Evolutionary conservation across 2,888 invertebrate genomes (phyloP).

Genomic region (Tetramorium bicarinatum): DNA sequence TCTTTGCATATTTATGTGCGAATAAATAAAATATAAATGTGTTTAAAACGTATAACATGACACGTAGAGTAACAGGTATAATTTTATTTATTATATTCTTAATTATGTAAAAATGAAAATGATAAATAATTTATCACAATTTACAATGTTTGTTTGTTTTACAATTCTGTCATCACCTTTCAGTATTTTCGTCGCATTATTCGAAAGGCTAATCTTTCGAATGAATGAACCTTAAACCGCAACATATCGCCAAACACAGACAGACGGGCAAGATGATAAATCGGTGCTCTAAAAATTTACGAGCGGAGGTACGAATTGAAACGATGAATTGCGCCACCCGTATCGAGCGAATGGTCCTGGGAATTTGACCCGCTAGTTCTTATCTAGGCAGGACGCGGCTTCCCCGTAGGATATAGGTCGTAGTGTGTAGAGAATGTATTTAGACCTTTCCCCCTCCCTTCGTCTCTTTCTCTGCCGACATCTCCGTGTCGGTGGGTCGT

Average conservation of each 20-base stretch:
- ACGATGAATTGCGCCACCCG: conserved; percentile 60
- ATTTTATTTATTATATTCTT: conserved; percentile 13
- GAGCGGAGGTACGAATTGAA: conserved; percentile 60
- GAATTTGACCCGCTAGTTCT: conserved; percentile 66
- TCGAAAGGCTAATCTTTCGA: neutral
- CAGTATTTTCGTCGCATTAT: neutral
- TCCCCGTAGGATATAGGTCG: conserved; percentile 62
- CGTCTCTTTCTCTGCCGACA: conserved; percentile 48
- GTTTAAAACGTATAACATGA: neutral
- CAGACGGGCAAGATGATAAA: conserved; percentile 13
- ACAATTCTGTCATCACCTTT: neutral
- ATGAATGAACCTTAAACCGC: conserved; percentile 12
- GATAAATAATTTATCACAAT: conserved; percentile 1
- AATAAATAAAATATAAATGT: conserved; percentile 16
- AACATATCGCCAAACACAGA: neutral
- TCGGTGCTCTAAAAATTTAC: conserved; percentile 37
- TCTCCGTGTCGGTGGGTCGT: conserved; percentile 63
- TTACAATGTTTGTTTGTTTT: neutral
- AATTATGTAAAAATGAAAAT: neutral
- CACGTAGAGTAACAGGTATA: neutral
- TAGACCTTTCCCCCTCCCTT: neutral
- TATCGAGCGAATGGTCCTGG: conserved; percentile 57
- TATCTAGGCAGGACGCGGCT: conserved; percentile 67
- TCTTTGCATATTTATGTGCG: neutral
- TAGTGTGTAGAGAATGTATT: conserved; percentile 61